A percentile compares a stretch with the other conserved stretches of the same genome.
Evolutionary conservation across 2,797 vertebrate genomes (phyloP).

Genomic region (Neoniphon sammara): DNA sequence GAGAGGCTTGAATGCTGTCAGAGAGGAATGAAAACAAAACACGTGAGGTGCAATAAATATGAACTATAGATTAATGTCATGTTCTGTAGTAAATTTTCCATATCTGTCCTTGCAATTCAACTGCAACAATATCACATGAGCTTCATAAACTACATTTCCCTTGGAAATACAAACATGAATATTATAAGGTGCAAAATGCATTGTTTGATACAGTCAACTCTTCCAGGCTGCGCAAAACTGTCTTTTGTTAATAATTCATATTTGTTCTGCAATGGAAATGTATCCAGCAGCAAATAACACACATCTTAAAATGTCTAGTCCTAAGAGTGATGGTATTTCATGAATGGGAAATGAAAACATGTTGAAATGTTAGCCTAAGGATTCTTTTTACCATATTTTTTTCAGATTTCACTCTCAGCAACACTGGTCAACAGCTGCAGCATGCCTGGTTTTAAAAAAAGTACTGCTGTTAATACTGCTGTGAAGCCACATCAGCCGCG

Average conservation of each 20-base stretch:
- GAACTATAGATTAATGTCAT: constrained; percentile 68
- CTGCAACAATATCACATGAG: constrained; percentile 88
- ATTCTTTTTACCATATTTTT: constrained; percentile 21
- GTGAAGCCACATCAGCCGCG: too few relatives aligned
- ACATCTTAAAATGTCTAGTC: constrained; percentile 49
- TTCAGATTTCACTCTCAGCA: constrained; percentile 64
- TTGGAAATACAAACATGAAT: constrained; percentile 89
- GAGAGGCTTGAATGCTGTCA: constrained; percentile 49
- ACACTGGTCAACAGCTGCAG: constrained; percentile 64
- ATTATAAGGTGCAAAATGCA: constrained; percentile 86
- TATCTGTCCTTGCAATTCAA: constrained; percentile 90
- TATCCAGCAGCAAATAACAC: constrained; percentile 72
- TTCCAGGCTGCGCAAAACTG: constrained; percentile 64
- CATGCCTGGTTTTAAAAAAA: constrained; percentile 38
- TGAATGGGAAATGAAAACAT: constrained; percentile 38
- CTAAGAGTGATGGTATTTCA: constrained; percentile 27
- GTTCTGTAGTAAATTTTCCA: constrained; percentile 80
- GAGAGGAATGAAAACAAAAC: constrained; percentile 59
- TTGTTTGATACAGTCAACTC: constrained; percentile 76
- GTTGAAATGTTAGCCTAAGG: constrained; percentile 26
- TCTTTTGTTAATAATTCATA: constrained; percentile 75
- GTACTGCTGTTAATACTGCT: too few relatives aligned
- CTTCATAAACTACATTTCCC: constrained; percentile 87
- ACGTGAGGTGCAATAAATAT: constrained; percentile 64
- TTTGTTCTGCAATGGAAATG: constrained; percentile 80